These are phyloP conservation scores for Synanthedon myopaeformis DNA, from an alignment of 2,888 invertebrate genomes.

Conservation along the genomic window DNA sequence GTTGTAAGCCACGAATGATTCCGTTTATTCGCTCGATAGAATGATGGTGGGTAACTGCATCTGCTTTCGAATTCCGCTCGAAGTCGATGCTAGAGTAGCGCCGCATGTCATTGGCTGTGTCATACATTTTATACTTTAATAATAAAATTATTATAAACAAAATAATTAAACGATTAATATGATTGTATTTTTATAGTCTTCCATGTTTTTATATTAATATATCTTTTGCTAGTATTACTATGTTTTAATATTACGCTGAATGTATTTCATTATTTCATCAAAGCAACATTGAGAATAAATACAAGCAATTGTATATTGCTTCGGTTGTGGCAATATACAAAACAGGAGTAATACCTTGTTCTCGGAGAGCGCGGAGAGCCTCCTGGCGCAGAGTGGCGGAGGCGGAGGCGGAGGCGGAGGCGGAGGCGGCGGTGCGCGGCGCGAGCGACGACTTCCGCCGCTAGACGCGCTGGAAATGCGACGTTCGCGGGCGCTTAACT, in stretches of 20 bases:
- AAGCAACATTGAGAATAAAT: no score
- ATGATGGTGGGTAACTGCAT: slow-evolving; percentile 41
- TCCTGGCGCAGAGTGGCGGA: slow-evolving; percentile 33
- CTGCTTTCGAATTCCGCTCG: slow-evolving; percentile 20
- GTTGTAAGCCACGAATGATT: no score
- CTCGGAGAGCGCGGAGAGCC: slow-evolving; percentile 45
- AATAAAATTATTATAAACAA: no score
- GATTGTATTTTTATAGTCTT: no score
- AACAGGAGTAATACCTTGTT: slow-evolving; percentile 19
- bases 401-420: slow-evolving; percentile 28
- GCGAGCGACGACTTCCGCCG: slow-evolving; percentile 19
- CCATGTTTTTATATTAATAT: no score
- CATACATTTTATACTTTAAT: not conserved
- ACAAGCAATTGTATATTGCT: no score
- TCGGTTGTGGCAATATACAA: not conserved
- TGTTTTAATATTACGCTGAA: no score
- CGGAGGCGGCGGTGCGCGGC: slow-evolving; percentile 30
- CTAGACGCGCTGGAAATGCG: slow-evolving; percentile 18
- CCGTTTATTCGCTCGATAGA: slow-evolving; percentile 24
- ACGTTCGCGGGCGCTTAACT: not conserved
- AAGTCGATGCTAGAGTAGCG: slow-evolving; percentile 10
- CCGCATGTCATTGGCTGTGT: not conserved
- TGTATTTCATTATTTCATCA: no score
- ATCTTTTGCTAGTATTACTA: no score
- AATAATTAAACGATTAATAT: no score